These are phyloP conservation scores for Auanema sp. DNA, from an alignment of 2,888 invertebrate species.

Conservation along the genomic window DNA sequence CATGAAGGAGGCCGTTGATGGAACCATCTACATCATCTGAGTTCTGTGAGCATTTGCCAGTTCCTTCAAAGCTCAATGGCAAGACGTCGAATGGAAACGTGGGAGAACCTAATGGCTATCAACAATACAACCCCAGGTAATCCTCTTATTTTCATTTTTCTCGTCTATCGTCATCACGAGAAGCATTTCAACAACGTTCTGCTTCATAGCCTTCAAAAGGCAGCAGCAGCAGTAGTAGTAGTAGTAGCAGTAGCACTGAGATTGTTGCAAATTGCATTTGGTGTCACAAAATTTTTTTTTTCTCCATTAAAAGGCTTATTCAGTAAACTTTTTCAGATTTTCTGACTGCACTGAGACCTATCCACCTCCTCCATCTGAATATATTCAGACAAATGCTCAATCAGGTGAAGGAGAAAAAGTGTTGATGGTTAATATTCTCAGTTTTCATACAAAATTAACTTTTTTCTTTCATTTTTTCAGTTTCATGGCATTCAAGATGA, in stretches of 20 bases:
- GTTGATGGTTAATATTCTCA: neutral
- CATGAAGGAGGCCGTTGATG: constrained; percentile 18
- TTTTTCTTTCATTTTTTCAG: constrained; percentile 1
- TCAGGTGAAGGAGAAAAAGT: constrained; percentile 8
- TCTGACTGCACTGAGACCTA: constrained; percentile 22
- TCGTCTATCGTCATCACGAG: neutral
- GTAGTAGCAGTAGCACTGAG: too few species aligned
- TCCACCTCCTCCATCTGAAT: constrained; percentile 20
- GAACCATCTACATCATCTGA: constrained; percentile 21
- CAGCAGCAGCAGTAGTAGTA: too few species aligned
- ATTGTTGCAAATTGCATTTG: neutral
- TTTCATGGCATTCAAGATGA: neutral
- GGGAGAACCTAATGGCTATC: constrained; percentile 1
- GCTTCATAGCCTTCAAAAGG: neutral
- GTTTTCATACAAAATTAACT: neutral
- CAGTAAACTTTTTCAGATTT: constrained; percentile 2
- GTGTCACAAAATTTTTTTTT: neutral
- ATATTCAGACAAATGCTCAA: constrained; percentile 4
- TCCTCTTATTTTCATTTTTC: neutral
- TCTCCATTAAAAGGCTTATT: neutral
- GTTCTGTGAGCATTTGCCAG: constrained; percentile 15
- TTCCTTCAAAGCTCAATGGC: neutral
- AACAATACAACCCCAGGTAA: constrained; percentile 11
- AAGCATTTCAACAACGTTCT: neutral
- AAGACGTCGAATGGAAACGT: neutral